Evolutionary conservation across 1,140 invertebrate species (phyloP).

Genomic region (Neoseiulus cucumeris): DNA sequence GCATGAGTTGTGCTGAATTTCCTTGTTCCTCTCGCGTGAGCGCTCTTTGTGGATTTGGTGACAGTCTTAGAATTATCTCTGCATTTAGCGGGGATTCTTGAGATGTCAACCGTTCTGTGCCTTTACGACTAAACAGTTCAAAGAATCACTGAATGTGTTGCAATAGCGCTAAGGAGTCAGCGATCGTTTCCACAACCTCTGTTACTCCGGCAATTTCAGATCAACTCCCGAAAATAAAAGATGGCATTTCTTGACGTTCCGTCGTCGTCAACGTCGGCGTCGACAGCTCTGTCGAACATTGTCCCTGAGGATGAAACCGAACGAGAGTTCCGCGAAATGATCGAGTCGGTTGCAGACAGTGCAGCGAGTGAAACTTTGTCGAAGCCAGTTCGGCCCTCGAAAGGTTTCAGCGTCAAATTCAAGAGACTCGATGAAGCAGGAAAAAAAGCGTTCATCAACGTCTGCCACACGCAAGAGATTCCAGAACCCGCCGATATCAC

Average conservation of each 20-base stretch:
- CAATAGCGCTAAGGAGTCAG: no score
- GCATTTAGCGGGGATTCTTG: no score
- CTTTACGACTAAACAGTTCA: no score
- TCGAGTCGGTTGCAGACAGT: background rate
- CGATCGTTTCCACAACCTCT: no score
- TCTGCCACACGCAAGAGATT: background rate
- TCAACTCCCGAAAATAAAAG: no score
- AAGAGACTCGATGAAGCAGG: background rate
- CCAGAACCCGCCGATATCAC: background rate
- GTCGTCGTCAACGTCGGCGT: background rate
- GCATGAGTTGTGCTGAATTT: no score
- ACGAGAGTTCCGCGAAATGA: background rate
- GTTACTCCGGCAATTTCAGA: no score
- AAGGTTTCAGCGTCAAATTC: slow-evolving; percentile 7
- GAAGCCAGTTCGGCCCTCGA: background rate
- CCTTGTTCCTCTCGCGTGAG: no score
- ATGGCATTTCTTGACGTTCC: slow-evolving; percentile 2
- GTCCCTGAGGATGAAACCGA: slow-evolving; percentile 9
- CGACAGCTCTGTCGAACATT: background rate
- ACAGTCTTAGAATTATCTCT: no score
- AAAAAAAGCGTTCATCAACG: background rate
- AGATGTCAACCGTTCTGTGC: no score
- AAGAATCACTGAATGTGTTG: no score
- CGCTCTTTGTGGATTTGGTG: no score
- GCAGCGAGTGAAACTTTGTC: background rate